Conservation (phyloP, 2,797 vertebrate genomes). For the Tokudaia muenninki region DNA sequence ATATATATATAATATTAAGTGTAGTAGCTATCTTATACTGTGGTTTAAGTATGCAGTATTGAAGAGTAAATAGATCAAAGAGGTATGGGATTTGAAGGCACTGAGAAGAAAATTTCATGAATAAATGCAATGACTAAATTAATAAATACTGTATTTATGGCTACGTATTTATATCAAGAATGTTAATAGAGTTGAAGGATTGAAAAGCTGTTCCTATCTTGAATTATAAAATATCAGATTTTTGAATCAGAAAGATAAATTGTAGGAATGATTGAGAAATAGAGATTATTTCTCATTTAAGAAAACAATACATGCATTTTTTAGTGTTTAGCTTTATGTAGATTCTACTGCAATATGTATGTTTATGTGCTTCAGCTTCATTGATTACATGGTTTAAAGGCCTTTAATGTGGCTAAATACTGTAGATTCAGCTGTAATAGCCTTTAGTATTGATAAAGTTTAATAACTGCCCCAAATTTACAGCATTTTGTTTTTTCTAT, state of each 20-base stretch:
- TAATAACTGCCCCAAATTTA: constrained; percentile 62
- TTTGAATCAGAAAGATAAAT: neutral
- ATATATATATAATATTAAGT: neutral
- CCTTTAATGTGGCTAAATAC: constrained; percentile 57
- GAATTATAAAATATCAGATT: constrained; percentile 26
- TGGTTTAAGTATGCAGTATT: neutral
- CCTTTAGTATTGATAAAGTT: constrained; percentile 66
- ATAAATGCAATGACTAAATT: neutral
- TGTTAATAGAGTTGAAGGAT: neutral
- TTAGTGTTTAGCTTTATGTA: neutral
- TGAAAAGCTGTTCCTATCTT: neutral
- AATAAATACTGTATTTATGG: neutral
- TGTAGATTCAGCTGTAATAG: constrained; percentile 51
- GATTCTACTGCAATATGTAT: neutral
- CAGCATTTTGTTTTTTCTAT: constrained; percentile 25
- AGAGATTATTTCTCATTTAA: constrained; percentile 1
- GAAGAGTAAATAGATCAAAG: neutral
- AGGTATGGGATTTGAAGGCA: neutral
- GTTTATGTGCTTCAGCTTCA: constrained; percentile 63
- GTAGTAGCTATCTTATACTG: neutral
- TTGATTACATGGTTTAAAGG: constrained; percentile 66
- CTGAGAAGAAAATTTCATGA: constrained; percentile 25
- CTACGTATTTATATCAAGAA: neutral
- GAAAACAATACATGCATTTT: constrained; percentile 23
- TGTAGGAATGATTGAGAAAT: neutral